Evolutionary conservation across 2,113 vertebrate species (phyloP).

Genomic region (Lanius ludovicianus): DNA sequence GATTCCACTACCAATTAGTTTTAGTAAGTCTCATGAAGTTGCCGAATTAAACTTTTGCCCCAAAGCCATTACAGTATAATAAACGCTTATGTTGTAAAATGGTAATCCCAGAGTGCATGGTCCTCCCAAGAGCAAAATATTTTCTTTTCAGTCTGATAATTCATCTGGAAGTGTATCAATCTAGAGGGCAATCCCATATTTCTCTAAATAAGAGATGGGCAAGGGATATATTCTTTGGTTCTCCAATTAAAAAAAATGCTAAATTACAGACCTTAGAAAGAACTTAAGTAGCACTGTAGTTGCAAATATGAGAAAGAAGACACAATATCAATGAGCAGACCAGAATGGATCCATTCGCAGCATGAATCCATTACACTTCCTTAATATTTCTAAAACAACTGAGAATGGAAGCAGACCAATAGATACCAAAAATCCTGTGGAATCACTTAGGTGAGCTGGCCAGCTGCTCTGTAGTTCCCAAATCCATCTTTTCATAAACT

Average conservation of each 20-base stretch:
- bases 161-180: background rate
- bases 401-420: background rate
- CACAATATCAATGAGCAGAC: background rate
- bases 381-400: background rate
- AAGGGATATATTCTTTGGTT: background rate
- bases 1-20: background rate
- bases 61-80: background rate
- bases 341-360: background rate
- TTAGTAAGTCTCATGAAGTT: background rate
- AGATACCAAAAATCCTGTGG: background rate
- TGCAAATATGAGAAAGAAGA: background rate
- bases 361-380: background rate
- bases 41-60: background rate
- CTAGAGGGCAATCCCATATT: background rate
- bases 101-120: background rate
- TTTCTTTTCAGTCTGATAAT: background rate
- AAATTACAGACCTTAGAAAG: background rate
- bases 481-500: background rate
- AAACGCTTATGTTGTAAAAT: background rate
- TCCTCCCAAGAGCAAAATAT: slow-evolving; percentile 5
- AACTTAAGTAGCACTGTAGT: background rate
- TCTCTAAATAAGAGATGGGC: background rate
- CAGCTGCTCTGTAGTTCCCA: background rate
- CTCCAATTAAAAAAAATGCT: background rate
- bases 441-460: background rate